Evolutionary conservation across 2,888 invertebrate genomes (phyloP).

Genomic region (Himalopsyche japonica): DNA sequence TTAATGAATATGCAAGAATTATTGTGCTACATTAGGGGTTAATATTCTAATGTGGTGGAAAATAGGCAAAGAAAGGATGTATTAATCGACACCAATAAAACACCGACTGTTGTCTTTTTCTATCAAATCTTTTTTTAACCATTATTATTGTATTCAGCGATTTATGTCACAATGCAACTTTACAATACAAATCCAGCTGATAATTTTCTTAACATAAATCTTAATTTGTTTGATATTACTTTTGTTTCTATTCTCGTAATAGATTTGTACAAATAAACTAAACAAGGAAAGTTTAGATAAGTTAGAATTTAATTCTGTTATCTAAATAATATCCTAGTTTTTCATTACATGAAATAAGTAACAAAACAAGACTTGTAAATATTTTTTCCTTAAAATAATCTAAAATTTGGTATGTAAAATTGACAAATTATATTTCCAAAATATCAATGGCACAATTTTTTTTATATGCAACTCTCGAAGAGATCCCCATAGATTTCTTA

Average conservation of each 20-base stretch:
- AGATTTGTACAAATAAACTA: not conserved
- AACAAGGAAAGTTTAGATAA: not conserved
- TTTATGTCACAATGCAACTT: no score
- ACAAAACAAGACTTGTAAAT: not conserved
- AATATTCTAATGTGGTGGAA: no score
- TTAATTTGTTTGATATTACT: not conserved
- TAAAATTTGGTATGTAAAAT: not conserved
- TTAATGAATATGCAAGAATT: no score
- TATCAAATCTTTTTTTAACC: no score
- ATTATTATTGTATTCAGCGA: no score
- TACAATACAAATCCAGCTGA: not conserved
- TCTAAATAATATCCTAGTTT: not conserved
- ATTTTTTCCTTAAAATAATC: not conserved
- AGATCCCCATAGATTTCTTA: not conserved
- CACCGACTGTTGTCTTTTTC: no score
- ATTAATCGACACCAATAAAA: no score
- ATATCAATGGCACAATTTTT: not conserved
- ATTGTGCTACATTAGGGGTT: no score
- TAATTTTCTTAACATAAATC: not conserved
- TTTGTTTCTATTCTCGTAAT: not conserved
- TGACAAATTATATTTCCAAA: not conserved
- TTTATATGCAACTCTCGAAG: not conserved
- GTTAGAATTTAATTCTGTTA: not conserved
- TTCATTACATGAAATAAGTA: not conserved
- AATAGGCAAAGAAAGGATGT: no score